phyloP scores from a whole-genome alignment of 1,140 invertebrate genomes.

The Popillia japonica region DNA sequence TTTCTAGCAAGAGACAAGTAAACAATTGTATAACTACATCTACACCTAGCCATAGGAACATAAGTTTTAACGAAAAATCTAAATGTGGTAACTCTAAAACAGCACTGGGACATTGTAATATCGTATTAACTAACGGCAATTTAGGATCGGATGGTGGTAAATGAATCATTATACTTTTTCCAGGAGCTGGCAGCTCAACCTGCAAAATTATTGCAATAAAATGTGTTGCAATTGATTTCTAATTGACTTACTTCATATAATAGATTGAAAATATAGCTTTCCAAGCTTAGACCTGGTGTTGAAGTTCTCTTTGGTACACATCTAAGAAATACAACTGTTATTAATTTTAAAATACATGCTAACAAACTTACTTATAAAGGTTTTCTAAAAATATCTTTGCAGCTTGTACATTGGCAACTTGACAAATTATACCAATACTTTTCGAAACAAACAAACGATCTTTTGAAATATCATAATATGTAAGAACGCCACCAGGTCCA shows the following conservation, averaged over 20 bases:
- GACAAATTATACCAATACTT: slow-evolving; percentile 91
- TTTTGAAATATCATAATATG: slow-evolving; percentile 91
- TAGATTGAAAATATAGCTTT: slow-evolving; percentile 95
- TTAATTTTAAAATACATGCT: background rate
- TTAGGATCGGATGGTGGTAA: slow-evolving; percentile 78
- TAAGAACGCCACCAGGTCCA: slow-evolving; percentile 75
- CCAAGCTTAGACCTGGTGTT: slow-evolving; percentile 78
- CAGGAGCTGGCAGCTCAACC: slow-evolving; percentile 79
- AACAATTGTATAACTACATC: slow-evolving; percentile 94
- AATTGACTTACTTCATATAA: slow-evolving; percentile 83
- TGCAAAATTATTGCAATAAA: slow-evolving; percentile 70
- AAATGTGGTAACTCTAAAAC: slow-evolving; percentile 88
- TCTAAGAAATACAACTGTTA: slow-evolving; percentile 60
- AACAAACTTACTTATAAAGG: slow-evolving; percentile 74
- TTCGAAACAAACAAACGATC: slow-evolving; percentile 95
- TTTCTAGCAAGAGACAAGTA: slow-evolving; percentile 94
- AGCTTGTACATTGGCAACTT: slow-evolving; percentile 88
- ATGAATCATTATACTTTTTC: slow-evolving; percentile 85
- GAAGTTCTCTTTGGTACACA: slow-evolving; percentile 78
- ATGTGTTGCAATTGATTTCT: background rate
- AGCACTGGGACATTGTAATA: slow-evolving; percentile 76
- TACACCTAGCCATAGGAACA: slow-evolving; percentile 88
- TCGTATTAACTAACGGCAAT: slow-evolving; percentile 71
- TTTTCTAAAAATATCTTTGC: slow-evolving; percentile 85
- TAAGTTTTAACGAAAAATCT: slow-evolving; percentile 89